A percentile compares a stretch with the other conserved stretches of the same genome.
These are phyloP conservation scores for Campylorhamphus procurvoides DNA, from an alignment of 2,113 vertebrate genomes.

Conservation along the genomic window DNA sequence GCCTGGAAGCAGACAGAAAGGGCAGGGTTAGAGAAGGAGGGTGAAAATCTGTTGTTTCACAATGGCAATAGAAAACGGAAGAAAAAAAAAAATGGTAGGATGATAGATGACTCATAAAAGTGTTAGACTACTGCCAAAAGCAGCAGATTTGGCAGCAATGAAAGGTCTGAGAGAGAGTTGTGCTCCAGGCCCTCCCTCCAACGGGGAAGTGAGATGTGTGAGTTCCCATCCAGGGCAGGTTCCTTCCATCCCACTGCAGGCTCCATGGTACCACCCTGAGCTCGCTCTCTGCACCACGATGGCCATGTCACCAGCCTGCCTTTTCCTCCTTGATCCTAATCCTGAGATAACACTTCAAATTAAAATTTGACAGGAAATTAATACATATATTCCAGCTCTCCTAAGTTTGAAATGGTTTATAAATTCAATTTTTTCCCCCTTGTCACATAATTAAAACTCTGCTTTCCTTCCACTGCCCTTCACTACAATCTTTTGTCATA, in stretches of 20 bases:
- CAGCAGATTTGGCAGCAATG: slow-evolving; percentile 36
- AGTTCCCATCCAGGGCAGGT: slow-evolving; percentile 44
- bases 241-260: not conserved
- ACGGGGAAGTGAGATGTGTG: not conserved
- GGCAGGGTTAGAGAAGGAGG: not conserved
- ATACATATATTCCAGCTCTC: not conserved
- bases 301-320: not conserved
- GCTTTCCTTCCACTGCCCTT: not conserved
- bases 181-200: slow-evolving; percentile 5
- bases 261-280: not conserved
- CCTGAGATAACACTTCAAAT: not conserved
- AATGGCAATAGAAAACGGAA: not conserved
- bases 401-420: not conserved
- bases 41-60: slow-evolving; percentile 44
- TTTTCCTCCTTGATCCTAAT: not conserved
- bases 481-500: not conserved
- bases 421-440: not conserved
- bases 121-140: slow-evolving; percentile 48
- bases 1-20: slow-evolving; percentile 6
- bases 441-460: not conserved
- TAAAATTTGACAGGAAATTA: not conserved
- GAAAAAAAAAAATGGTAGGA: not conserved
- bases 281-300: not conserved
- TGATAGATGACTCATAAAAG: slow-evolving; percentile 57
- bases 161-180: not conserved